phyloP scores from a whole-genome alignment of 2,113 vertebrate genomes.

The Pao palembangensis region DNA sequence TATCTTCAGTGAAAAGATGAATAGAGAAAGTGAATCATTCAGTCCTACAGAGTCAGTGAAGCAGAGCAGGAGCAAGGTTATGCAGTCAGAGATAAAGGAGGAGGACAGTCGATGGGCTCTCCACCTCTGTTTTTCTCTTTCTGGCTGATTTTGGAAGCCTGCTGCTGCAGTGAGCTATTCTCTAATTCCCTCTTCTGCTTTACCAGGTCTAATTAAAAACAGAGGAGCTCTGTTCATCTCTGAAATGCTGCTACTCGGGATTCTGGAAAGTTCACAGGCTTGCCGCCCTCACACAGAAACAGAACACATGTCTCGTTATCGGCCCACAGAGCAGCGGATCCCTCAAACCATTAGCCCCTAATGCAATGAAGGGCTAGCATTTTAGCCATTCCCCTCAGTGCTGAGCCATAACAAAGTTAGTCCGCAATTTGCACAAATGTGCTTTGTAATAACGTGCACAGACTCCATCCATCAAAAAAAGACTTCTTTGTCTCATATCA shows the following conservation, averaged over 20 bases:
- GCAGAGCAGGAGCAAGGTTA: constrained; percentile 32
- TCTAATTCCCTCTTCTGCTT: constrained; percentile 52
- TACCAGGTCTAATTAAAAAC: constrained; percentile 66
- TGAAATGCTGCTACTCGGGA: constrained; percentile 62
- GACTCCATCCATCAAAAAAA: constrained; percentile 43
- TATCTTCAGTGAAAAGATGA: constrained; percentile 25
- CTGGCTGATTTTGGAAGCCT: constrained; percentile 25
- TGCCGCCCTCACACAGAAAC: constrained; percentile 57
- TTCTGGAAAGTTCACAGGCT: constrained; percentile 68
- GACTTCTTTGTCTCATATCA: constrained; percentile 15
- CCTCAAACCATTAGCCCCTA: constrained; percentile 64
- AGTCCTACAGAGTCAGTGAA: constrained; percentile 20
- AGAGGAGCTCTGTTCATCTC: constrained; percentile 64
- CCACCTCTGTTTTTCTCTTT: not conserved
- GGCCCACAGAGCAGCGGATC: constrained; percentile 62
- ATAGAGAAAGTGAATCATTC: constrained; percentile 22
- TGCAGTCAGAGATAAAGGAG: constrained; percentile 13
- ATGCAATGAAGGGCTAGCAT: constrained; percentile 65
- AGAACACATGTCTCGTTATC: constrained; percentile 70
- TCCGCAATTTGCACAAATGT: constrained; percentile 55
- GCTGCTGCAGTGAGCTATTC: constrained; percentile 32
- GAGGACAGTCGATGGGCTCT: constrained; percentile 25
- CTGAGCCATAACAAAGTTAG: constrained; percentile 58
- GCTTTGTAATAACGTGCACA: constrained; percentile 43
- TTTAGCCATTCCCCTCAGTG: constrained; percentile 59